Evolutionary conservation across 2,888 invertebrate genomes (phyloP), one percentile per base, ranked within the genome.

Genomic region (Gymnoscelis rufifasciata): DNA sequence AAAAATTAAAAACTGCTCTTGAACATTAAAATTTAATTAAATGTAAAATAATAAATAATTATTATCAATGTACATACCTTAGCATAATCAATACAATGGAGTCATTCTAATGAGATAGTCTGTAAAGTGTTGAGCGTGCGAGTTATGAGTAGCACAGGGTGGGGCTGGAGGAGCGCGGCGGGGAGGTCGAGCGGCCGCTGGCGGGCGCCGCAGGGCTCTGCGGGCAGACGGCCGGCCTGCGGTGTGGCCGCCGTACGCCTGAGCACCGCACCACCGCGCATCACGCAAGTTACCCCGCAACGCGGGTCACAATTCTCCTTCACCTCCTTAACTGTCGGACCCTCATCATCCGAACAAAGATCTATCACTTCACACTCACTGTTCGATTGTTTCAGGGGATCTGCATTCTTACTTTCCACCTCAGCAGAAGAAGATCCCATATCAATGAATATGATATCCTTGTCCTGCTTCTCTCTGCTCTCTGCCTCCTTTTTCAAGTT

Each of bases 261-360:
- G 44, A 83, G 57, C 44, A 84, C 78, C 7, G 83, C 78, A 7
- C 81, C 79, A 1, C 83, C 80, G 23, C 79, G 71, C 79, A 84
- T 76, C 48, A 84, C 78, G 53, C 83, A 83, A 7, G 83, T 63
- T 49, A 83, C 72, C 5, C 79, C 83, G 8, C 68, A 82, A 14
- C 79, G 76, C 7, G 86, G 88, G 59, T 84, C 88, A 66, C 78
- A 81, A 56, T 87, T 87, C 59, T 87, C 86, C 54, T 86, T 43
- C 27, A 43, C 43, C 56, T 87, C 86, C 52, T 83, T 86, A 6
- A 69, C 80, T 65, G 71, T 72, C 30, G 74, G 59, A 57, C 68
- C 69, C 51, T 93, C 92, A 59, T 92, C 92, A 47, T 92, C 92
- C 1, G 93, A 92, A 72, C 92, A 93, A 66, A 93, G 86, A 69